These are phyloP conservation scores for Typhlichthys subterraneus DNA, from an alignment of 2,797 vertebrate genomes.

Conservation along the genomic window DNA sequence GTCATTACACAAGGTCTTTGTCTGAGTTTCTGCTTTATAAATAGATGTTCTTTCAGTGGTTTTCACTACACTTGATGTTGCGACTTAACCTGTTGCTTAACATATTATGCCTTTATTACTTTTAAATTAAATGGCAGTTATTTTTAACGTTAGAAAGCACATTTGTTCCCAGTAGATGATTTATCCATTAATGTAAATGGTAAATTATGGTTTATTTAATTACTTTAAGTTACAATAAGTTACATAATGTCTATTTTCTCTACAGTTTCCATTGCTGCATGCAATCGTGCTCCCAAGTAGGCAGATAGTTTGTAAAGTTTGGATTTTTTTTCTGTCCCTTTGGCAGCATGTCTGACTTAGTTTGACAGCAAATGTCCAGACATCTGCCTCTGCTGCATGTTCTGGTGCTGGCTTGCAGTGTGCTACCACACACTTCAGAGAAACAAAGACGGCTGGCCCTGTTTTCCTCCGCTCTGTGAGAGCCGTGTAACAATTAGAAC, in stretches of 20 bases:
- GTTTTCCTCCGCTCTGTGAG: conserved; percentile 70
- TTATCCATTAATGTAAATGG: too few relatives aligned
- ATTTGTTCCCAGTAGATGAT: too few relatives aligned
- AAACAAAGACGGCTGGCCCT: conserved; percentile 81
- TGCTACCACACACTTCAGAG: conserved; percentile 71
- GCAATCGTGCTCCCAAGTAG: conserved; percentile 29
- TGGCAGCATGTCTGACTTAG: conserved; percentile 74
- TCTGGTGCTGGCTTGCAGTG: conserved; percentile 73
- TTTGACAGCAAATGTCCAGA: conserved; percentile 82
- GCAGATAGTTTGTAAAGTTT: conserved; percentile 64
- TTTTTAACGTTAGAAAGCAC: too few relatives aligned
- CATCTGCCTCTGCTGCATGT: conserved; percentile 79
- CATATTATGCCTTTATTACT: neutral
- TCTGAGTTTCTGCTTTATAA: too few relatives aligned
- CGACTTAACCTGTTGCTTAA: conserved; percentile 22
- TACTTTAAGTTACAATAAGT: too few relatives aligned
- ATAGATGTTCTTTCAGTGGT: conserved; percentile 28
- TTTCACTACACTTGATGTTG: conserved; percentile 27
- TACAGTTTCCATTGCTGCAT: conserved; percentile 14
- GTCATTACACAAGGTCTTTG: conserved; percentile 12
- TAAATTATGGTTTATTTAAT: too few relatives aligned
- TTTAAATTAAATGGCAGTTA: neutral
- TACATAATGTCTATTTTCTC: conserved; percentile 4
- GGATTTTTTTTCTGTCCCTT: conserved; percentile 48
- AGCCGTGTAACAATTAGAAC: conserved; percentile 81